Conservation (phyloP, 1,140 invertebrate genomes). For the Penaeus japonicus region DNA sequence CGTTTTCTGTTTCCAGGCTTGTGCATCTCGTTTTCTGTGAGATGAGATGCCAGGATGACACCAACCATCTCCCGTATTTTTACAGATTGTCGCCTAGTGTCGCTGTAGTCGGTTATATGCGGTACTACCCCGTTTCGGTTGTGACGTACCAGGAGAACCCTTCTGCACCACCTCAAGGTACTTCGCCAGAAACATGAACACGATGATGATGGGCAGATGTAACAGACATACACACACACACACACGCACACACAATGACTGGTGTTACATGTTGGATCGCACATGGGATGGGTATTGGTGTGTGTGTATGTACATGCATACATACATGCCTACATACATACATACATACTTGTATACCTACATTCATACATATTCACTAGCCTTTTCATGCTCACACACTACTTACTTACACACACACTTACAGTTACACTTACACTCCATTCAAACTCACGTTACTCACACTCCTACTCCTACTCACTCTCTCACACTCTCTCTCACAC, state of each 20-base stretch:
- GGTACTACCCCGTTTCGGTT: neutral
- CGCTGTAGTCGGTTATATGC: conserved; percentile 20
- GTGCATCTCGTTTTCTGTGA: no score
- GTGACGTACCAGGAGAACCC: conserved; percentile 11
- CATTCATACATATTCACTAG: neutral
- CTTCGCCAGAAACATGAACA: neutral
- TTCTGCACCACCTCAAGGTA: conserved; percentile 16
- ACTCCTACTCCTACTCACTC: neutral
- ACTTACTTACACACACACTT: no score
- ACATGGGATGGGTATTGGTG: neutral
- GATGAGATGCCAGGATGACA: no score
- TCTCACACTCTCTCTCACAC: neutral
- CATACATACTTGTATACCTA: neutral
- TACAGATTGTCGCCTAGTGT: neutral
- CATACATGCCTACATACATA: neutral
- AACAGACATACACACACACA: no score
- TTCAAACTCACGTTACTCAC: neutral
- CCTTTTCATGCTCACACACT: neutral
- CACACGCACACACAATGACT: no score
- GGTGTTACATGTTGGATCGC: neutral
- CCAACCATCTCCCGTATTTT: no score
- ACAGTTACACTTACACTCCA: neutral
- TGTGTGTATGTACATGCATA: neutral
- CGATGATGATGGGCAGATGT: no score
- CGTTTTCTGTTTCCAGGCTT: no score